A percentile compares a stretch with the other conserved stretches of the same genome.
These are phyloP conservation scores for Onychomys arenicola DNA, from an alignment of 2,797 vertebrate species.

Conservation along the genomic window DNA sequence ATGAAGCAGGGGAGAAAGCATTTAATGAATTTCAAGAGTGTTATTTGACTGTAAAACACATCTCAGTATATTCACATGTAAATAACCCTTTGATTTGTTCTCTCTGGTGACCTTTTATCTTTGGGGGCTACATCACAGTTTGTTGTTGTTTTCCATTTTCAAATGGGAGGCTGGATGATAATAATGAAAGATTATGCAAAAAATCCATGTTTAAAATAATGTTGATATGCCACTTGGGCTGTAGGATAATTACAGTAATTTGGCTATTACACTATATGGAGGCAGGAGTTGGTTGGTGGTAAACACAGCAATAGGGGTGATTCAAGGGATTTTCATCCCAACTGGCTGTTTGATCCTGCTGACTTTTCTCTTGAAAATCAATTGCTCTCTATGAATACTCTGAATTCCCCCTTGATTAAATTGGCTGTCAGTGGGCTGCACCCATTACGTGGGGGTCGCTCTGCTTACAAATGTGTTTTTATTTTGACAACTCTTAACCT, in stretches of 20 bases:
- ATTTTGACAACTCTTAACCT: slow-evolving; percentile 76
- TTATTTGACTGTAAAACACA: slow-evolving; percentile 79
- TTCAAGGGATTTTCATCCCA: slow-evolving; percentile 88
- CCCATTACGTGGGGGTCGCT: slow-evolving; percentile 47
- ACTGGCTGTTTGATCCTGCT: slow-evolving; percentile 86
- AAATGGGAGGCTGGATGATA: slow-evolving; percentile 85
- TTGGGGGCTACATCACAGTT: slow-evolving; percentile 82
- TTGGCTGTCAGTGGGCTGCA: slow-evolving; percentile 61
- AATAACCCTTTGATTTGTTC: slow-evolving; percentile 78
- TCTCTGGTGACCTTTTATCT: slow-evolving; percentile 77
- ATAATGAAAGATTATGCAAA: slow-evolving; percentile 86
- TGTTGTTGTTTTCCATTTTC: slow-evolving; percentile 86
- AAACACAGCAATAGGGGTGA: slow-evolving; percentile 85
- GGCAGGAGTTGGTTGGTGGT: slow-evolving; percentile 86
- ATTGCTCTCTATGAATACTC: slow-evolving; percentile 82
- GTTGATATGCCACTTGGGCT: slow-evolving; percentile 89
- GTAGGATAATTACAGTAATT: slow-evolving; percentile 90
- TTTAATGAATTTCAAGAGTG: slow-evolving; percentile 83
- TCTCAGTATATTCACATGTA: slow-evolving; percentile 82
- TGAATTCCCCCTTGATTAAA: slow-evolving; percentile 83
- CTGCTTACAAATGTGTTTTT: slow-evolving; percentile 65
- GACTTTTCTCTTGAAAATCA: slow-evolving; percentile 86
- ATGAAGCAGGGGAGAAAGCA: slow-evolving; percentile 77
- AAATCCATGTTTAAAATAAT: slow-evolving; percentile 86
- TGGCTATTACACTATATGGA: slow-evolving; percentile 88